Conservation (phyloP, 2,113 vertebrate species). For the Sylvietta virens region DNA sequence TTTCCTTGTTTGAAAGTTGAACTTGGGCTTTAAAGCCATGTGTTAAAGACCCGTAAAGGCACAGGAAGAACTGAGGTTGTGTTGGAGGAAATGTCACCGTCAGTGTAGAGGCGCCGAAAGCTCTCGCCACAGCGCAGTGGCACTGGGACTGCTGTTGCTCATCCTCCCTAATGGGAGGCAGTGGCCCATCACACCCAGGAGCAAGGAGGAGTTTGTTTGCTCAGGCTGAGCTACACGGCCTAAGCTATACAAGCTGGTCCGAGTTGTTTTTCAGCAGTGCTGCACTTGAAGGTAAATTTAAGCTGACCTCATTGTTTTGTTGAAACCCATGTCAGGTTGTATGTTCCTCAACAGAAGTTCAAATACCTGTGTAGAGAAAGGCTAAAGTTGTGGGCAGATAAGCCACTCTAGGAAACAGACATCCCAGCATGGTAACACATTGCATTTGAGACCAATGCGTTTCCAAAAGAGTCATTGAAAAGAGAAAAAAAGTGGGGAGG, state of each 20-base stretch:
- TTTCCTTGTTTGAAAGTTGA: neutral
- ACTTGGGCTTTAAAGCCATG: neutral
- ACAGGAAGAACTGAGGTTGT: neutral
- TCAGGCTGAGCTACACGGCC: accelerated
- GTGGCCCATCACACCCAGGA: neutral
- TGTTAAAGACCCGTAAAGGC: neutral
- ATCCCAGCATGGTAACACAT: neutral
- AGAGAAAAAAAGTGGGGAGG: accelerated
- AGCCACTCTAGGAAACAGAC: neutral
- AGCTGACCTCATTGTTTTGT: neutral
- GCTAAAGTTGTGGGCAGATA: neutral
- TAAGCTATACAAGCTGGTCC: neutral
- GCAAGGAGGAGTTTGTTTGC: accelerated
- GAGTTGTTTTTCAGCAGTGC: neutral
- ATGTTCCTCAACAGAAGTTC: neutral
- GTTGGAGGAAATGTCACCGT: neutral
- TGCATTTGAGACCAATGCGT: neutral
- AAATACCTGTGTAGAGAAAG: neutral
- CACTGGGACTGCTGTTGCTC: accelerated
- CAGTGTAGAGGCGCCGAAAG: accelerated
- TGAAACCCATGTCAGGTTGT: neutral
- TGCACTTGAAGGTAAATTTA: neutral
- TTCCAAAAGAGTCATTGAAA: neutral
- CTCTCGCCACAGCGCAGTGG: accelerated
- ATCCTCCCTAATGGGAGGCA: neutral